phyloP scores from a whole-genome alignment of 2,888 invertebrate species.

The Drosophila testacea region DNA sequence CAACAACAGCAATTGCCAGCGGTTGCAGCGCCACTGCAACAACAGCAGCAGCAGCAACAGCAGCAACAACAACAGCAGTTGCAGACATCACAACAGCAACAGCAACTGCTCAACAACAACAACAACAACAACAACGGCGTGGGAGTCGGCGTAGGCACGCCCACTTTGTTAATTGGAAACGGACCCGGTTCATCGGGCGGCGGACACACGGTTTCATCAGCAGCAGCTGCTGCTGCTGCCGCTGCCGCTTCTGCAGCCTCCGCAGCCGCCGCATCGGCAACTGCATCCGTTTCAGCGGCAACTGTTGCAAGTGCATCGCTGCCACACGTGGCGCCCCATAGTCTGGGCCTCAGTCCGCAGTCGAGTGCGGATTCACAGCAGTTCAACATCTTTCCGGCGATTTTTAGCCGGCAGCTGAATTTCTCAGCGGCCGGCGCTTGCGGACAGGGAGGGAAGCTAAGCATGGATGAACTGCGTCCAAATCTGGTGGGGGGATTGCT shows the following conservation, averaged over 20 bases:
- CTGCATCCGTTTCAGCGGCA: slow-evolving; percentile 60
- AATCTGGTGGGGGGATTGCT: slow-evolving; percentile 92
- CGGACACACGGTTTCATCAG: slow-evolving; percentile 60
- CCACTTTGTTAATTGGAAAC: slow-evolving; percentile 82
- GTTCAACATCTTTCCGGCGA: slow-evolving; percentile 96
- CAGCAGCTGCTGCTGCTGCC: slow-evolving; percentile 61
- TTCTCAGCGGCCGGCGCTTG: slow-evolving; percentile 90
- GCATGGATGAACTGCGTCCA: slow-evolving; percentile 94
- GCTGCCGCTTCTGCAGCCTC: slow-evolving; percentile 56
- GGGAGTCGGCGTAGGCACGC: slow-evolving; percentile 58
- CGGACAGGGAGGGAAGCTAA: slow-evolving; percentile 90
- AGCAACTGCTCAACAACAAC: slow-evolving; percentile 41
- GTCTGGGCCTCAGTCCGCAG: slow-evolving; percentile 84
- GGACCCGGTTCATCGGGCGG: slow-evolving; percentile 81
- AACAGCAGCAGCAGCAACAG: slow-evolving; percentile 45
- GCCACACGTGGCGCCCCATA: slow-evolving; percentile 80
- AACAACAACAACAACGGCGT: slow-evolving; percentile 60
- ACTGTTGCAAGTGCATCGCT: slow-evolving; percentile 60
- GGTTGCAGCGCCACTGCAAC: slow-evolving; percentile 47
- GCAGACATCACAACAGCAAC: slow-evolving; percentile 46
- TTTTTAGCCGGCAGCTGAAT: slow-evolving; percentile 95
- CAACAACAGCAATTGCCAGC: slow-evolving; percentile 47
- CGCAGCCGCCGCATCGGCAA: slow-evolving; percentile 60
- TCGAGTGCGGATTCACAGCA: slow-evolving; percentile 87
- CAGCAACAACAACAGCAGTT: slow-evolving; percentile 29